Conservation (phyloP, 30 jellyfish, hydroid and myxozoan genomes). For the Nemopilema nomurai region DNA sequence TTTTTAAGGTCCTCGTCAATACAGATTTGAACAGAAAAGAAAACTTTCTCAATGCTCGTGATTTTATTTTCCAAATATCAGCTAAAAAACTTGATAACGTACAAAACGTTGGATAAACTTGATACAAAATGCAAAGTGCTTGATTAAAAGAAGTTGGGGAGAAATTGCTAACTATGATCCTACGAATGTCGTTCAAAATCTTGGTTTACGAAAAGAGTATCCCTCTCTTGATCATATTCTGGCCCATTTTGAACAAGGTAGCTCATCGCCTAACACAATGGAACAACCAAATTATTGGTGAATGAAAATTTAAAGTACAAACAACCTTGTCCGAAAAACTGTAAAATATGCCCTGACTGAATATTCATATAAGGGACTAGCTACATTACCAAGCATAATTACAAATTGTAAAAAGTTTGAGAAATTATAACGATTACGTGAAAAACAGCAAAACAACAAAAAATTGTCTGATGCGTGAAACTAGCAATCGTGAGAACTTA, state of each 20-base stretch:
- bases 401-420: neutral
- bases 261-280: too few relatives aligned
- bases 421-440: neutral
- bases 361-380: too few relatives aligned
- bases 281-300: too few relatives aligned
- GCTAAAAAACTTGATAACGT: neutral
- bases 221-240: too few relatives aligned
- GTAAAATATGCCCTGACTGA: too few relatives aligned
- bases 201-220: too few relatives aligned
- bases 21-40: neutral
- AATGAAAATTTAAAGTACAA: too few relatives aligned
- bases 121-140: neutral
- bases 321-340: too few relatives aligned
- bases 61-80: neutral
- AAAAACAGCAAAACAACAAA: neutral
- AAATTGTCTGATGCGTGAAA: neutral
- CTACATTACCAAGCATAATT: neutral
- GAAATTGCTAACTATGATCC: too few relatives aligned
- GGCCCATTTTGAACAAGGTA: too few relatives aligned
- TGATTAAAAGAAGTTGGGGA: too few relatives aligned
- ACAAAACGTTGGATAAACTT: neutral
- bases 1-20: neutral
- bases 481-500: neutral
- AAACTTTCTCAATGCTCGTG: neutral
- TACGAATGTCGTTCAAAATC: too few relatives aligned